These are phyloP conservation scores for Petrocephalus sullivani DNA, from an alignment of 2,797 vertebrate genomes.

Conservation along the genomic window DNA sequence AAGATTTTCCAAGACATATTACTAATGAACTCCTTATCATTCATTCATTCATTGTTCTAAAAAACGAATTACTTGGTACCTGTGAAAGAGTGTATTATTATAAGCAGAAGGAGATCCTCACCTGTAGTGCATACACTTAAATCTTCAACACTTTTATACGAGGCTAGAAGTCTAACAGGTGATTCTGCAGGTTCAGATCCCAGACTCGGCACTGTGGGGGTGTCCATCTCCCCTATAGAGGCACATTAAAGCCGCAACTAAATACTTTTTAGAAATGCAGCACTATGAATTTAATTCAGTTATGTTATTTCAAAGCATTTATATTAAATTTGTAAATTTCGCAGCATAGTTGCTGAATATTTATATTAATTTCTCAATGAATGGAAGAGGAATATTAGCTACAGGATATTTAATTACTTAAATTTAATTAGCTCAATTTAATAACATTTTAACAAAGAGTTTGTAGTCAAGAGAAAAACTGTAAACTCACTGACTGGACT, in stretches of 20 bases:
- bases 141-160: slow-evolving; percentile 88
- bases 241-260: neutral
- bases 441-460: neutral
- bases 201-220: neutral
- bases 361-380: neutral
- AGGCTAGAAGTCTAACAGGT: slow-evolving; percentile 67
- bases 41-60: neutral
- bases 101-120: slow-evolving; percentile 59
- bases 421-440: no score
- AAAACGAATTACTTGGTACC: neutral
- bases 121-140: slow-evolving; percentile 73
- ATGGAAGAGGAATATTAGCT: neutral
- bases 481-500: slow-evolving; percentile 54
- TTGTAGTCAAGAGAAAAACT: neutral
- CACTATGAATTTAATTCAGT: neutral
- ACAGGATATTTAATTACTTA: neutral
- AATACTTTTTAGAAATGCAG: neutral
- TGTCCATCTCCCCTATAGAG: neutral
- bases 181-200: neutral
- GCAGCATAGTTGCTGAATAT: neutral
- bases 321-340: neutral
- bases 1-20: neutral
- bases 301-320: neutral
- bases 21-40: neutral
- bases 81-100: neutral